phyloP scores from a whole-genome alignment of 2,797 vertebrate species.

The Centropyge bicolor region DNA sequence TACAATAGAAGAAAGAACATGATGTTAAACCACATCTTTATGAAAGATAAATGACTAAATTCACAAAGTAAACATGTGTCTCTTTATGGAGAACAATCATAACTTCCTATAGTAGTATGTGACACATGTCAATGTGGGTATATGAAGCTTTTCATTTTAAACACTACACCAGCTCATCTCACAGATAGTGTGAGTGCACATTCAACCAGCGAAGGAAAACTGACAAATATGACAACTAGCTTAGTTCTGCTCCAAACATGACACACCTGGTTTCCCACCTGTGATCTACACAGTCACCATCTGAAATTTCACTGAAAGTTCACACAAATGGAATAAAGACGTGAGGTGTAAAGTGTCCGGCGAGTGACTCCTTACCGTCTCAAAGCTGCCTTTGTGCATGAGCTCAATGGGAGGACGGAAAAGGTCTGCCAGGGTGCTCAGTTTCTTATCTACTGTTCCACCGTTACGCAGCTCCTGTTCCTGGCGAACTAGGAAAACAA shows the following conservation, averaged over 20 bases:
- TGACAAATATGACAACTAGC: not conserved
- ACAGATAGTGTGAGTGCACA: not conserved
- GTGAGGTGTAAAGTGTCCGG: conserved; percentile 41
- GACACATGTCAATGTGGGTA: not conserved
- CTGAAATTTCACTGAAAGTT: conserved; percentile 59
- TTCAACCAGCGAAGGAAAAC: not conserved
- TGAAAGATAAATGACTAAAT: not conserved
- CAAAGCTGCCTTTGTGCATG: conserved; percentile 99
- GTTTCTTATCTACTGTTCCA: conserved; percentile 97
- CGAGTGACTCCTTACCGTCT: conserved; percentile 89
- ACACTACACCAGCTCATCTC: conserved; percentile 3
- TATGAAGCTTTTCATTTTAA: not conserved
- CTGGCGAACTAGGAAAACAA: conserved; percentile 90
- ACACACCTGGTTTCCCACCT: conserved; percentile 27
- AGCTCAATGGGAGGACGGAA: conserved; percentile 99
- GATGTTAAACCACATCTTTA: not conserved
- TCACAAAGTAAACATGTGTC: not conserved
- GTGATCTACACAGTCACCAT: conserved; percentile 16
- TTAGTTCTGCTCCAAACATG: not conserved
- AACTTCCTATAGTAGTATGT: not conserved
- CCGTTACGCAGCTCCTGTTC: conserved; percentile 99
- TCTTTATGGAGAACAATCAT: not conserved
- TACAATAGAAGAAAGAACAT: conserved; percentile 65
- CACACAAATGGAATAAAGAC: conserved; percentile 38
- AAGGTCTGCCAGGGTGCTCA: conserved; percentile 97